Conservation (phyloP, 2,797 vertebrate genomes). For the Gymnocypris eckloni region DNA sequence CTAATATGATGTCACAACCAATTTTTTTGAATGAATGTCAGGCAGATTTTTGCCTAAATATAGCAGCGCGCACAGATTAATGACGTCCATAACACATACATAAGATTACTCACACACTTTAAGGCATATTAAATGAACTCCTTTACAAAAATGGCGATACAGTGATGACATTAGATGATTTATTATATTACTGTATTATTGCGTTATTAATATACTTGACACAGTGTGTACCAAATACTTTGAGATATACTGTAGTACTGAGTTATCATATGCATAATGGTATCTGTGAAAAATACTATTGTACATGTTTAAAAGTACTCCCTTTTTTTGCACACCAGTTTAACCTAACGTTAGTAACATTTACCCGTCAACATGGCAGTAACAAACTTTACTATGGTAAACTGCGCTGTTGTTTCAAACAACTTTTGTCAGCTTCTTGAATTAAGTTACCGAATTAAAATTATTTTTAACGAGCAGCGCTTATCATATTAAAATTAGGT, state of each 20-base stretch:
- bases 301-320: no score
- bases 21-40: constrained; percentile 43
- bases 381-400: no score
- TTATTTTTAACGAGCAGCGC: no score
- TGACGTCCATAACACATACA: background rate
- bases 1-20: constrained; percentile 34
- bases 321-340: no score
- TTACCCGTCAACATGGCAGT: no score
- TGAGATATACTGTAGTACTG: background rate
- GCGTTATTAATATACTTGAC: background rate
- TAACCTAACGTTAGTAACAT: no score
- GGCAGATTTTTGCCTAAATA: constrained; percentile 25
- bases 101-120: background rate
- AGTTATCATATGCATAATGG: background rate
- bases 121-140: background rate
- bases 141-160: background rate
- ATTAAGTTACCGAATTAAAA: no score
- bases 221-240: background rate
- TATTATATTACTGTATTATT: background rate
- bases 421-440: no score
- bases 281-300: no score
- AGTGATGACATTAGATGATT: background rate
- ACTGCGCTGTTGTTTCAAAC: no score
- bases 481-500: no score
- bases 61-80: background rate